These are phyloP conservation scores for Acipenser oxyrinchus DNA, from an alignment of 2,797 vertebrate species.

Conservation along the genomic window DNA sequence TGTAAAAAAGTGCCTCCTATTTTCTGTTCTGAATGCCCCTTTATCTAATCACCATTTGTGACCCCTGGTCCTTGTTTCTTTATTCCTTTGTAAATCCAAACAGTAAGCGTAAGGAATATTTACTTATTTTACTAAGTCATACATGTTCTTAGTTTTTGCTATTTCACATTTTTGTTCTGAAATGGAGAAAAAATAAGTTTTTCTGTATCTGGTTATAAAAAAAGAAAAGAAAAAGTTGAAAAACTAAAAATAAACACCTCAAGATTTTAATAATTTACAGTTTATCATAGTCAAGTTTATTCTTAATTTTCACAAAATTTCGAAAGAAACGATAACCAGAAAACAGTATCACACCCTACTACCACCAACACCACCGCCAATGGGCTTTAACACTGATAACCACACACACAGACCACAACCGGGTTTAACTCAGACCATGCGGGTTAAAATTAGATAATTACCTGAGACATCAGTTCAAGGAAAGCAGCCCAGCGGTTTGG, in stretches of 20 bases:
- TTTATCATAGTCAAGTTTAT: not conserved
- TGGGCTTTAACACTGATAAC: not conserved
- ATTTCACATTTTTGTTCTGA: too few relatives aligned
- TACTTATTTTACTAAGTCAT: too few relatives aligned
- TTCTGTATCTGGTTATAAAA: too few relatives aligned
- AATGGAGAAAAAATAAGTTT: not conserved
- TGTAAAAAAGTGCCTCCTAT: too few relatives aligned
- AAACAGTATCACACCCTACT: not conserved
- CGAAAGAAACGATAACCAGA: not conserved
- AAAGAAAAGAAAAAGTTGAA: not conserved
- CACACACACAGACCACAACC: not conserved
- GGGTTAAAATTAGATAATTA: conserved; percentile 4
- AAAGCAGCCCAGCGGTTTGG: conserved; percentile 1
- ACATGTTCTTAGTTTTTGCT: too few relatives aligned
- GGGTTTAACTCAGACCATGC: not conserved
- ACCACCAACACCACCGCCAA: not conserved
- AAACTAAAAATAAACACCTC: not conserved
- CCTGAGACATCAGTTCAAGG: not conserved
- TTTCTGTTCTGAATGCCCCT: too few relatives aligned
- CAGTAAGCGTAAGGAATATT: too few relatives aligned
- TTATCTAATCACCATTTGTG: too few relatives aligned
- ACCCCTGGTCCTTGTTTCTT: too few relatives aligned
- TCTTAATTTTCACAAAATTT: not conserved
- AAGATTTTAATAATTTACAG: too few relatives aligned
- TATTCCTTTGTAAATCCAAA: too few relatives aligned